These are phyloP conservation scores for Psittacula derbiana DNA, from an alignment of 2,797 vertebrate species.

Conservation along the genomic window DNA sequence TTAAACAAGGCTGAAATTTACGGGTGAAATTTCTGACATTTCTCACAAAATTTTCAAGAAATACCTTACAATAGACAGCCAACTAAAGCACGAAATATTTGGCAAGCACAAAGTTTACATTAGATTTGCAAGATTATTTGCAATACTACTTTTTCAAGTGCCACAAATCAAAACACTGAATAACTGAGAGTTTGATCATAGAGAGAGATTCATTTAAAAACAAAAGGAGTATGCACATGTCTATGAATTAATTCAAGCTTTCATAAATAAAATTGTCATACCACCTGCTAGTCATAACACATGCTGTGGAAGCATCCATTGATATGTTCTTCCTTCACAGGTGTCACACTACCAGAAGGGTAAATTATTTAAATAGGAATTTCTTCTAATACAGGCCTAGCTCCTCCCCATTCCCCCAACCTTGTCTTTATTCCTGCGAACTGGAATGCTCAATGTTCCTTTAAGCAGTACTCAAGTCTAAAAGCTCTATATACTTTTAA, in stretches of 20 bases:
- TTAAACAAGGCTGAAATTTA: not conserved
- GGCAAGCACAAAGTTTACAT: not conserved
- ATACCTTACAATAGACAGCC: not conserved
- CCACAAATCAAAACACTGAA: conserved; percentile 5
- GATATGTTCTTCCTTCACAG: not conserved
- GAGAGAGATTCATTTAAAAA: not conserved
- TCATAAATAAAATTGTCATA: conserved; percentile 22
- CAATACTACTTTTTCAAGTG: not conserved
- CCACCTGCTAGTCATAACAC: conserved; percentile 1
- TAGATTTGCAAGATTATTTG: not conserved
- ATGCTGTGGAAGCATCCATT: conserved; percentile 1
- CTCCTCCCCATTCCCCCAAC: accelerated
- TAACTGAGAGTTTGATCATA: not conserved
- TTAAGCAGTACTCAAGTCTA: not conserved
- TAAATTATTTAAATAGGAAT: not conserved
- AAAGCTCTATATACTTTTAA: not conserved
- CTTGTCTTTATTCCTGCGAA: not conserved
- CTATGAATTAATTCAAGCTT: conserved; percentile 13
- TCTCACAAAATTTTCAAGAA: not conserved
- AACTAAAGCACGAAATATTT: not conserved
- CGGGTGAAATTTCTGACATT: not conserved
- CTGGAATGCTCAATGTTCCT: not conserved
- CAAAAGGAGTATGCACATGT: accelerated
- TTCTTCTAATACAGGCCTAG: not conserved
- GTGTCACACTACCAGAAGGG: not conserved